Percentiles rank a stretch among this genome's conserved stretches.
Conservation (phyloP, 1,140 invertebrate genomes). For the Archegozetes longisetosus region DNA sequence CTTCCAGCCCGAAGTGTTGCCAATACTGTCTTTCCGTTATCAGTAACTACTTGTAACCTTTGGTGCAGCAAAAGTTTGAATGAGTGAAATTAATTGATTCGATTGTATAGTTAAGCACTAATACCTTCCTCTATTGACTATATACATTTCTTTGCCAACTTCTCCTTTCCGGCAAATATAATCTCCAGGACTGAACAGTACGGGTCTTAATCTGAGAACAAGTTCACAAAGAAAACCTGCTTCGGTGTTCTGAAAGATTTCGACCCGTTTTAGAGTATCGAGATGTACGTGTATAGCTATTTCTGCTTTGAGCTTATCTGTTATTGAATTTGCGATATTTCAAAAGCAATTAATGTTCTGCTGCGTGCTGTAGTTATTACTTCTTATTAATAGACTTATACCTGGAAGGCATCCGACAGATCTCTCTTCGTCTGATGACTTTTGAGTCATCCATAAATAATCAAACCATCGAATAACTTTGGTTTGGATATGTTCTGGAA, state of each 20-base stretch:
- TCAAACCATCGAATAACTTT: conserved; percentile 99
- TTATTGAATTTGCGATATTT: background rate
- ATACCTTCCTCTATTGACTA: conserved; percentile 69
- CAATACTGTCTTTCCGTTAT: conserved; percentile 90
- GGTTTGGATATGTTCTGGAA: conserved; percentile 84
- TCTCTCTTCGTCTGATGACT: conserved; percentile 92
- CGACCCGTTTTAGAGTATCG: conserved; percentile 90
- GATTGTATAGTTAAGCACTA: background rate
- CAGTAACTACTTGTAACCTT: conserved; percentile 77
- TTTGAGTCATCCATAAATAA: conserved; percentile 95
- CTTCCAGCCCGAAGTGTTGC: conserved; percentile 90
- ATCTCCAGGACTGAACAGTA: conserved; percentile 92
- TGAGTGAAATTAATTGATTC: background rate
- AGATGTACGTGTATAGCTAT: conserved; percentile 97
- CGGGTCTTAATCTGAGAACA: conserved; percentile 77
- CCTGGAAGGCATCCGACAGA: conserved; percentile 79
- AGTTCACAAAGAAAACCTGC: conserved; percentile 95
- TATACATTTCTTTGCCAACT: conserved; percentile 98
- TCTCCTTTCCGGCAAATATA: conserved; percentile 98
- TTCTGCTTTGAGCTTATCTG: conserved; percentile 91
- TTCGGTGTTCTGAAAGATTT: conserved; percentile 98
- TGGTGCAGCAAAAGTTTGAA: background rate
- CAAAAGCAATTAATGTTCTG: background rate
- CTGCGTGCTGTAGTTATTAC: background rate
- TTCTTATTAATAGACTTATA: too few species aligned